Evolutionary conservation across 2,888 invertebrate genomes (phyloP), one percentile per base, ranked within the genome.

Genomic region (Tubulanus polymorphus): DNA sequence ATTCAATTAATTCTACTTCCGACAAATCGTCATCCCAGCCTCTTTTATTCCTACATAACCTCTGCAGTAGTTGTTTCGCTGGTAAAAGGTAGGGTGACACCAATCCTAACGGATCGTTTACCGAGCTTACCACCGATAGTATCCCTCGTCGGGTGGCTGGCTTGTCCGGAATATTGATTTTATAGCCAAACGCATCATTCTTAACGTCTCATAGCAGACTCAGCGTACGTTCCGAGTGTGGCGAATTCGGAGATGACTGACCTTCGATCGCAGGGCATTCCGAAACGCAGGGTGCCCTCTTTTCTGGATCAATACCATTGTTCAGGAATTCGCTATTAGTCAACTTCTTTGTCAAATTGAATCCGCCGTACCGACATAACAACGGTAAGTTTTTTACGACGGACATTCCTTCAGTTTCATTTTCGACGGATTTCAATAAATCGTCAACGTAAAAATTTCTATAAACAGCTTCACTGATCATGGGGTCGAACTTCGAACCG

Each of bases 41-140:
- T 18, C 12, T 2, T 3, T 41, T 6, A 15, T 51, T 41, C 18
- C 25, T 10, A 41, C 51, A 51, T 26, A 51, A 15, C 26, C 46
- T 48, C 32, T 59, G 59, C 25, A 56, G 25, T 3, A 59, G 37
- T 23, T 37, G 15, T 30, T 53, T 59, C 3, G 49, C 55, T 15
- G 23, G 28, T n/a, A 56, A 45, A 23, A 59, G 20, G 6, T 52
- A 10, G 15, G 59, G 59, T 3, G 53, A 45, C n/a, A 59, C 25
- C 23, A 60, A 48, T 12, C 63, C 63, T 10, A 62, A 37, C 1
- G 63, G 63, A 37, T 62, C 62, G 46, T 53, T 62, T 8, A 62
- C 28, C 3, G 58, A 60, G 29, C 55, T 52, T 3, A 63, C 54
- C 18, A 54, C 56, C 18, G 60, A 54, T 28, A 63, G 41, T 0